Evolutionary conservation across 2,888 invertebrate species (phyloP), one percentile per base, ranked within the genome.

Genomic region (Macrosoma leucophasiata): DNA sequence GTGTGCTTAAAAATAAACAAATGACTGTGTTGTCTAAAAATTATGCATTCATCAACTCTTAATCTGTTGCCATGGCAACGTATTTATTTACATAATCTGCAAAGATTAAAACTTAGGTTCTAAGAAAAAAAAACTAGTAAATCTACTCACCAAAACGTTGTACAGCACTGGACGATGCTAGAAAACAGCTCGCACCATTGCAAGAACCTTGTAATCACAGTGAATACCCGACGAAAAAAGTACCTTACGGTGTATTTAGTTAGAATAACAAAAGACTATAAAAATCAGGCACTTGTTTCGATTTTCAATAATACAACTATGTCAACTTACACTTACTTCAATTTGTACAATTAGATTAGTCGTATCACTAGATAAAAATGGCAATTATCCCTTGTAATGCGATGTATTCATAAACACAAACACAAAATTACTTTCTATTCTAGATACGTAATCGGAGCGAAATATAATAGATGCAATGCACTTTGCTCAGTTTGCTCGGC

Each of bases 121-220:
- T n/a, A n/a, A n/a, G n/a, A n/a, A n/a, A n/a, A n/a, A n/a, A n/a
- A n/a, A n/a, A n/a, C n/a, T n/a, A n/a, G n/a, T 13, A 29, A 36
- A 27, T 30, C 10, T 37, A 74, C 82, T 82, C 46, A 84, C 84
- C 84, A 82, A 82, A 77, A 69, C 67, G 57, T 60, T 77, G 58
- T 66, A 63, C 21, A 46, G 50, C 51, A 70, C 77, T 65, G 68
- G 73, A 62, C 72, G 58, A 76, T 82, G 84, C 84, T 84, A 84
- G 79, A 84, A 79, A 84, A 84, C 82, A 67, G 75, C 72, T 64
- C 78, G 76, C 67, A 72, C 68, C 84, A 82, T 84, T 48, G 74
- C 81, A 76, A 62, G 55, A 61, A 52, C 53, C 58, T 63, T 54
- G 57, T 53, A 60, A 62, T 62, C 49, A 49, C 52, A 72, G 67